A percentile compares a stretch with the other conserved stretches of the same genome.
Evolutionary conservation across 2,888 invertebrate genomes (phyloP).

Genomic region (Elegia similella): DNA sequence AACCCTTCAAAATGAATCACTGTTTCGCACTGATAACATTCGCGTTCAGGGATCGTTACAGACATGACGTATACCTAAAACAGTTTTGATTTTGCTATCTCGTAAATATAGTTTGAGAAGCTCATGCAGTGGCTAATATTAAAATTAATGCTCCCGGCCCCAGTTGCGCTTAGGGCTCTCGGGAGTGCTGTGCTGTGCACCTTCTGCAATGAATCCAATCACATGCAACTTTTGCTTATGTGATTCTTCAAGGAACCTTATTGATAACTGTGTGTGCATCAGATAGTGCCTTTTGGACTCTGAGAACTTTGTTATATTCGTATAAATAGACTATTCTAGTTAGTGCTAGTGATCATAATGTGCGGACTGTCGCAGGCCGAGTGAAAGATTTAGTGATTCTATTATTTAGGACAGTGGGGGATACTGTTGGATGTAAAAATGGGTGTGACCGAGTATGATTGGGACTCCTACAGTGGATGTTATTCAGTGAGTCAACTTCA

Average conservation of each 20-base stretch:
- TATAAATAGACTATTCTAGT: slow-evolving; percentile 37
- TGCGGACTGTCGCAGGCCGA: slow-evolving; percentile 14
- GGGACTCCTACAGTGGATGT: slow-evolving; percentile 74
- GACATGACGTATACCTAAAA: slow-evolving; percentile 30
- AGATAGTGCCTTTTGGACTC: slow-evolving; percentile 57
- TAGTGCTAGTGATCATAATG: slow-evolving; percentile 35
- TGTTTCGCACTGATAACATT: slow-evolving; percentile 32
- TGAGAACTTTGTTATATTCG: slow-evolving; percentile 41
- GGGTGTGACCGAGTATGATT: slow-evolving; percentile 76
- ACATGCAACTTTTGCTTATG: slow-evolving; percentile 53
- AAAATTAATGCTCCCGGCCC: slow-evolving; percentile 76
- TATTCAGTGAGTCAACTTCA: slow-evolving; percentile 64
- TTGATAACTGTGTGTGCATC: slow-evolving; percentile 68
- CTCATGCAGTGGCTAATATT: slow-evolving; percentile 69
- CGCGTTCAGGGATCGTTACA: slow-evolving; percentile 22
- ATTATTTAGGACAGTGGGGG: slow-evolving; percentile 8
- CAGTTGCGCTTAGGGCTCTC: slow-evolving; percentile 71
- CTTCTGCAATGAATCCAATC: slow-evolving; percentile 60
- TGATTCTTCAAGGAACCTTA: slow-evolving; percentile 51
- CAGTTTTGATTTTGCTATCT: background rate
- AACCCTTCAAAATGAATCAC: slow-evolving; percentile 33
- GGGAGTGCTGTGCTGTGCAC: slow-evolving; percentile 55
- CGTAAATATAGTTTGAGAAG: slow-evolving; percentile 57
- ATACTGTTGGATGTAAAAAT: slow-evolving; percentile 52
- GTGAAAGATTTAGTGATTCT: slow-evolving; percentile 50